phyloP scores from a whole-genome alignment of 2,113 vertebrate genomes.

The Odocoileus hemionus region DNA sequence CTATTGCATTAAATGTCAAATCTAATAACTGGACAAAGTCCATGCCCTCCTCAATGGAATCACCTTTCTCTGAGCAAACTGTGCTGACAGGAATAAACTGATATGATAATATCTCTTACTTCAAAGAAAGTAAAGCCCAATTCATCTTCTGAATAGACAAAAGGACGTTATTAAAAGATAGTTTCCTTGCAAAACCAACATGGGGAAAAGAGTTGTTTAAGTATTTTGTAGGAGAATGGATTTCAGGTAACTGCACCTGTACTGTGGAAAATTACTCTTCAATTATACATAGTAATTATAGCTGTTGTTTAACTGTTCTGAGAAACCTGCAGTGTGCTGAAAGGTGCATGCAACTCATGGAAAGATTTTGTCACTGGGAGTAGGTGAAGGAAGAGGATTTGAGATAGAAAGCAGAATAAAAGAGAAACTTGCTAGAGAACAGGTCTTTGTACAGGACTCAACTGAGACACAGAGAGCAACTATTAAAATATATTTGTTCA shows the following conservation, averaged over 20 bases:
- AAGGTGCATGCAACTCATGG: not conserved
- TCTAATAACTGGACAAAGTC: not conserved
- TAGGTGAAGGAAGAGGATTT: not conserved
- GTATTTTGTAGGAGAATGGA: conserved; percentile 44
- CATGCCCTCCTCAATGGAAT: not conserved
- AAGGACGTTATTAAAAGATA: conserved; percentile 36
- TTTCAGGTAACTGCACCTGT: conserved; percentile 67
- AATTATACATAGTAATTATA: conserved; percentile 65
- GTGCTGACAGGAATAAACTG: not conserved
- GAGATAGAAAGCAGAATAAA: conserved; percentile 15
- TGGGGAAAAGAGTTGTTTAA: conserved; percentile 41
- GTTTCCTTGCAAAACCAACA: conserved; percentile 16
- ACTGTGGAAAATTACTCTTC: conserved; percentile 63
- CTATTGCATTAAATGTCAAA: not conserved
- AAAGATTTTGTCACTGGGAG: not conserved
- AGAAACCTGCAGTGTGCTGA: conserved; percentile 32
- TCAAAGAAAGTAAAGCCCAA: conserved; percentile 19
- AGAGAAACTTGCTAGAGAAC: not conserved
- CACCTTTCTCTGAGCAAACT: not conserved
- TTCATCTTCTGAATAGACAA: conserved; percentile 9
- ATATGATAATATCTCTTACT: conserved; percentile 15
- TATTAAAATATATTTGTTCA: not conserved
- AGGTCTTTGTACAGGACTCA: not conserved
- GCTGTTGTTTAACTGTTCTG: conserved; percentile 66
- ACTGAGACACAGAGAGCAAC: not conserved